Percentiles rank a stretch among this genome's conserved stretches.
These are phyloP conservation scores for Hyalella azteca DNA, from an alignment of 2,888 invertebrate genomes.

Conservation along the genomic window DNA sequence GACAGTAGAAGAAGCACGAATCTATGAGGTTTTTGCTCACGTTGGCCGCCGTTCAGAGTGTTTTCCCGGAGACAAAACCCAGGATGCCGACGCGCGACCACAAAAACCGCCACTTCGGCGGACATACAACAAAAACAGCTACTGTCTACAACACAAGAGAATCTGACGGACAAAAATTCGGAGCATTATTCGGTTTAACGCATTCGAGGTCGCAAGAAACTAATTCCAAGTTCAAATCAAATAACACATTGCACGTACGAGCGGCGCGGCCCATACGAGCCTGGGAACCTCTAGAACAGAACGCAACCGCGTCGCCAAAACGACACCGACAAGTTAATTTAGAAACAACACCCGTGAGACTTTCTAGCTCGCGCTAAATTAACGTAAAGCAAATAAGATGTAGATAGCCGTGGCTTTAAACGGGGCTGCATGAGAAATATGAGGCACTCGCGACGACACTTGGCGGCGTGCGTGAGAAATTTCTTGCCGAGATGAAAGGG, in stretches of 20 bases:
- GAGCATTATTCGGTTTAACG: conserved; percentile 31
- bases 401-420: no score
- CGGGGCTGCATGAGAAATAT: no score
- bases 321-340: conserved; percentile 2
- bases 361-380: neutral
- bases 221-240: conserved; percentile 7
- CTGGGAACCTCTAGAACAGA: neutral
- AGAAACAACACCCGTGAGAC: neutral
- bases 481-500: no score
- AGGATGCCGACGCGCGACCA: conserved; percentile 3
- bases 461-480: no score
- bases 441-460: no score
- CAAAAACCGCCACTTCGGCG: neutral
- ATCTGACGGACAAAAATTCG: neutral
- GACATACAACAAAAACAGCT: neutral
- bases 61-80: neutral
- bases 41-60: neutral
- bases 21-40: neutral
- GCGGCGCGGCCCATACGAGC: neutral
- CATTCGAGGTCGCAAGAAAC: conserved; percentile 14
- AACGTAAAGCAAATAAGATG: neutral
- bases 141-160: neutral
- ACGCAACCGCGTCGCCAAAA: neutral
- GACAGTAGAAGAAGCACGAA: neutral
- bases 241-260: neutral